phyloP scores from a whole-genome alignment of 2,888 invertebrate genomes.

The Choreutis nemorana region DNA sequence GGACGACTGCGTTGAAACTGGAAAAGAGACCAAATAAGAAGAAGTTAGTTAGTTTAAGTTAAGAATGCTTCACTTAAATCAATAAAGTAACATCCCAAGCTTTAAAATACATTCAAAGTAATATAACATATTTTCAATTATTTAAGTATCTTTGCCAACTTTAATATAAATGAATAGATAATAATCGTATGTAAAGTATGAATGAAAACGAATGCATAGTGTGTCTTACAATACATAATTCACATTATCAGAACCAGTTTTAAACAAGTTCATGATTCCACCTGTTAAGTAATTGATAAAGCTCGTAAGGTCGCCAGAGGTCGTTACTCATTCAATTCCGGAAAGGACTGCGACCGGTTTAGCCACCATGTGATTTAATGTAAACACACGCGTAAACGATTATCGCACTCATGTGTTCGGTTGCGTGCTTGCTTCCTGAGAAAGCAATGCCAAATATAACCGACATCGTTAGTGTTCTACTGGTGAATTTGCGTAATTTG shows the following conservation, averaged over 20 bases:
- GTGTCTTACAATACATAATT: too few relatives aligned
- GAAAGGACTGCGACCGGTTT: conserved; percentile 38
- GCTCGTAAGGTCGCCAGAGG: conserved; percentile 35
- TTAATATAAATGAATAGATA: too few relatives aligned
- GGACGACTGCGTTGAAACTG: conserved; percentile 60
- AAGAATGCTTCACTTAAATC: too few relatives aligned
- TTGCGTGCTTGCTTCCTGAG: conserved; percentile 25
- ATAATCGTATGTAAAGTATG: too few relatives aligned
- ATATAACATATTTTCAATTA: too few relatives aligned
- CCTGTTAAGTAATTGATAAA: conserved; percentile 25
- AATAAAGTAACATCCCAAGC: too few relatives aligned
- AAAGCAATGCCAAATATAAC: conserved; percentile 24
- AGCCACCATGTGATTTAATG: conserved; percentile 42
- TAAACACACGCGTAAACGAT: conserved; percentile 23
- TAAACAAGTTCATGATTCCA: conserved; percentile 13
- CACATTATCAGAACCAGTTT: too few relatives aligned
- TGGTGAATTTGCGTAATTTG: conserved; percentile 28
- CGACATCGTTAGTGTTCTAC: conserved; percentile 4
- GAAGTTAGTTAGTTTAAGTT: too few relatives aligned
- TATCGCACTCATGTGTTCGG: too few relatives aligned
- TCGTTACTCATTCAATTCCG: conserved; percentile 39
- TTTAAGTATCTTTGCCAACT: too few relatives aligned
- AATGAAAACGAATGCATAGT: too few relatives aligned
- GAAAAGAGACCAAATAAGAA: conserved; percentile 20
- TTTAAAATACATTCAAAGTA: too few relatives aligned